Evolutionary conservation across 2,113 vertebrate genomes (phyloP), one percentile per base, ranked within the genome.

Genomic region (Drymodes brunneopygia): DNA sequence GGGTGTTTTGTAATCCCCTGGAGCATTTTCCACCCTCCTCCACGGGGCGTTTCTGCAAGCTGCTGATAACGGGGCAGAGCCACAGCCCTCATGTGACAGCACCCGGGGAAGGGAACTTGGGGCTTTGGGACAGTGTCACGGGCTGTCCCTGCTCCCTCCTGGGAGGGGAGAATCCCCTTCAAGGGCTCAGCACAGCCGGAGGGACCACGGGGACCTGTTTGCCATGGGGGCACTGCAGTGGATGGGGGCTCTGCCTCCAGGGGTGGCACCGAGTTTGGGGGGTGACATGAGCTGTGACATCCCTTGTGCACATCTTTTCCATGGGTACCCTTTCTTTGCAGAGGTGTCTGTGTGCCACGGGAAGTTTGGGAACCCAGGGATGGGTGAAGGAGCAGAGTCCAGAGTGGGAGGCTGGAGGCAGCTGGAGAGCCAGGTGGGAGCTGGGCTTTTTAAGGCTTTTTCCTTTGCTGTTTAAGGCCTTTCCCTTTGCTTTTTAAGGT

Each of bases 241-340:
- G 14, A 2, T 3, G 24, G 15, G 11, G 17, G 17, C 44, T 51
- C 78, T 13, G 9, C 36, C 62, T 24, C 11, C 61, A 15, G 70
- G 44, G 66, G 1, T 18, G n/a, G 66, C 22, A 50, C 4, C 7
- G 3, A 11, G 8, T 4, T 22, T 2, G 15, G 60, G 47, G 57
- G 47, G 51, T 24, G 70, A 27, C 1, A 0, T 1, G 20, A 13
- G 80, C 56, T 25, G 45, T 1, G 10, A 28, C 47, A 29, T 6
- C 25, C 42, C 29, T 18, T 1, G 7, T 0, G 6, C 7, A 2
- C 3, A 0, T 3, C 8, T 0, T 17, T 3, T 4, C 15, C 29
- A 7, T 12, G 18, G 40, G 29, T 6, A 3, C 3, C 44, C 10
- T 22, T 11, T 3, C 65, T 65, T 48, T 15, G 31, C 66, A 64